These are phyloP conservation scores for Acipenser transmontanus DNA, from an alignment of 2,797 vertebrate species.

Conservation along the genomic window DNA sequence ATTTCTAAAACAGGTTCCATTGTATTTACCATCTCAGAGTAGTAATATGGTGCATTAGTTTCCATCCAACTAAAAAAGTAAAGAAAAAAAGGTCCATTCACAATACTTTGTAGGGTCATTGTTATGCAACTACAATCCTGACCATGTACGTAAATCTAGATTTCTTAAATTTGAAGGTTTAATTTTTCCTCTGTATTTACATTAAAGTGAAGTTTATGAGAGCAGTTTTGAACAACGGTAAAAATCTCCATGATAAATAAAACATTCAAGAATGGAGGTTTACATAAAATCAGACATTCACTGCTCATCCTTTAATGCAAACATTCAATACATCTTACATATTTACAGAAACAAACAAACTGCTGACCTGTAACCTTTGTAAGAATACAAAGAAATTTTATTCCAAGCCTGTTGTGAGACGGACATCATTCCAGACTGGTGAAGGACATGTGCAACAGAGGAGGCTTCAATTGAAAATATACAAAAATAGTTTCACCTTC, in stretches of 20 bases:
- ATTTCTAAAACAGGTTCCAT: constrained; percentile 62
- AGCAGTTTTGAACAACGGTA: background rate
- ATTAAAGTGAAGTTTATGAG: background rate
- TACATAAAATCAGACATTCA: background rate
- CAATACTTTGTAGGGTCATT: background rate
- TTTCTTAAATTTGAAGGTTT: no score
- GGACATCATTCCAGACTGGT: constrained; percentile 60
- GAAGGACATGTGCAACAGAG: constrained; percentile 61
- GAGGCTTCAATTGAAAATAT: constrained; percentile 53
- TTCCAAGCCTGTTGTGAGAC: constrained; percentile 68
- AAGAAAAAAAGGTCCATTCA: background rate
- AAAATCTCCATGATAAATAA: background rate
- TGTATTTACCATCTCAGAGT: constrained; percentile 49
- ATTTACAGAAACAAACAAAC: background rate
- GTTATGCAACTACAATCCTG: no score
- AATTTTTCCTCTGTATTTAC: no score
- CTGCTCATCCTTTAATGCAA: no score
- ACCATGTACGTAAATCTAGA: no score
- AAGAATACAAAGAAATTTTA: constrained; percentile 60
- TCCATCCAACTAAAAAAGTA: constrained; percentile 69
- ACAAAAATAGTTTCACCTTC: background rate
- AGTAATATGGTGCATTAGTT: constrained; percentile 60
- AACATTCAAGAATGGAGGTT: background rate
- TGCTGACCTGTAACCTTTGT: constrained; percentile 71
- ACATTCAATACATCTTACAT: no score